A percentile compares a stretch with the other conserved stretches of the same genome.
These are phyloP conservation scores for Helogale parvula DNA, from an alignment of 2,113 vertebrate genomes.

Conservation along the genomic window DNA sequence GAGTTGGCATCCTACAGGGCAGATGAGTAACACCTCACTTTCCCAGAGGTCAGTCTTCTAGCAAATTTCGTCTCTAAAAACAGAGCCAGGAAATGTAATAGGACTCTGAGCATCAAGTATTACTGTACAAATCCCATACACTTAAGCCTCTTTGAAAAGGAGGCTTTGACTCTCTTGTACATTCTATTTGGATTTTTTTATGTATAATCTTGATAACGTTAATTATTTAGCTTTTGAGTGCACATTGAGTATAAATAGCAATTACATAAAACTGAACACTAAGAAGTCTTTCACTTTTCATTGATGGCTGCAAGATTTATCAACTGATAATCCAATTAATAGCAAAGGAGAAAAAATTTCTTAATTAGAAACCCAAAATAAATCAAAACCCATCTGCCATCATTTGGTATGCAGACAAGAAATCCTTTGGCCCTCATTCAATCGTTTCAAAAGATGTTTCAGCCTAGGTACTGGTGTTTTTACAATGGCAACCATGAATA, in stretches of 20 bases:
- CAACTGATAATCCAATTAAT: background rate
- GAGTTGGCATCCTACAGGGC: background rate
- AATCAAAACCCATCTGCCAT: background rate
- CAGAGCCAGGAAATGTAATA: slow-evolving; percentile 20
- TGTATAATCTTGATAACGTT: background rate
- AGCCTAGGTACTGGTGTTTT: background rate
- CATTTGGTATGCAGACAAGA: background rate
- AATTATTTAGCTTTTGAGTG: slow-evolving; percentile 31
- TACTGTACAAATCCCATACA: background rate
- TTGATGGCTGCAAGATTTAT: background rate
- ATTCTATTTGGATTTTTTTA: background rate
- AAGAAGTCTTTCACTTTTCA: slow-evolving; percentile 35
- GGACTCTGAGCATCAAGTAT: background rate
- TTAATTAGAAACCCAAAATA: background rate
- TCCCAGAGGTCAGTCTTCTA: background rate
- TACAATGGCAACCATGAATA: background rate
- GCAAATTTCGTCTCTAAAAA: background rate
- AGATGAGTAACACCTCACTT: background rate
- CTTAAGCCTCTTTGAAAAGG: slow-evolving; percentile 31
- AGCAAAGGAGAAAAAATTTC: background rate
- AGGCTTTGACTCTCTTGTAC: background rate
- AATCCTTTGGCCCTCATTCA: background rate
- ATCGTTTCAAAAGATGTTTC: background rate
- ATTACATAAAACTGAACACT: slow-evolving; percentile 26
- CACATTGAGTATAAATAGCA: background rate